These are phyloP conservation scores for Brachirus orientalis DNA, from an alignment of 2,113 vertebrate species.

Conservation along the genomic window DNA sequence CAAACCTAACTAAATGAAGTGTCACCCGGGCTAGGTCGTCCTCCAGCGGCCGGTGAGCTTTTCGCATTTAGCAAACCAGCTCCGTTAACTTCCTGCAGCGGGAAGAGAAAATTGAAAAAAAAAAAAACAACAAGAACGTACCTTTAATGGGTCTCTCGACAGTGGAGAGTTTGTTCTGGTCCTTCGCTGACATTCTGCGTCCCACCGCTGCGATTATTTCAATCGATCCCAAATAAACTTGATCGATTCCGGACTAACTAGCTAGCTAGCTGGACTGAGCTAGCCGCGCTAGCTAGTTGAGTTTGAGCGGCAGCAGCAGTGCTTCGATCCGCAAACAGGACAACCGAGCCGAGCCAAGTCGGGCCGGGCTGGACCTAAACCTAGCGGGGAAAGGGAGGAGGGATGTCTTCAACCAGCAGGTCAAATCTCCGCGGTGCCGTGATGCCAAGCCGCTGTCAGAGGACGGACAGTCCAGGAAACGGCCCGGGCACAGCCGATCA, in stretches of 20 bases:
- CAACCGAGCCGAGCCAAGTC: slow-evolving; percentile 33
- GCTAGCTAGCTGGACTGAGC: slow-evolving; percentile 66
- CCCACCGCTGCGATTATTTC: slow-evolving; percentile 6
- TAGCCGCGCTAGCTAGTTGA: slow-evolving; percentile 55
- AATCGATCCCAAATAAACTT: slow-evolving; percentile 44
- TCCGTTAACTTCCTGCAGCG: slow-evolving; percentile 54
- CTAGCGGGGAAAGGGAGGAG: slow-evolving; percentile 28
- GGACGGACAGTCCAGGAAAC: slow-evolving; percentile 63
- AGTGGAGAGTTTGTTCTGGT: slow-evolving; percentile 83
- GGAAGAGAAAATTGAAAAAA: neutral
- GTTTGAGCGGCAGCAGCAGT: slow-evolving; percentile 15
- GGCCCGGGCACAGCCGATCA: slow-evolving; percentile 46
- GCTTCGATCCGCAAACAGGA: slow-evolving; percentile 50
- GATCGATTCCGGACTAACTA: slow-evolving; percentile 60
- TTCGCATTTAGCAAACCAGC: slow-evolving; percentile 28
- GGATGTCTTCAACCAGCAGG: slow-evolving; percentile 34
- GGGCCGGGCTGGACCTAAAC: slow-evolving; percentile 23
- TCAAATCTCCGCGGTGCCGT: slow-evolving; percentile 50
- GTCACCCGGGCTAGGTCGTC: slow-evolving; percentile 2
- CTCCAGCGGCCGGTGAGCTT: slow-evolving; percentile 4
- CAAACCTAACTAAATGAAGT: neutral
- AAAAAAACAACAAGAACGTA: slow-evolving; percentile 46
- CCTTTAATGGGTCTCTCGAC: slow-evolving; percentile 88
- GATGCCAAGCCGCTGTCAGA: slow-evolving; percentile 66
- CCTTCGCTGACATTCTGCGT: slow-evolving; percentile 85